These are phyloP conservation scores for Henricia sp. DNA, from an alignment of 53 echinoderm and acorn worm species.

Conservation along the genomic window DNA sequence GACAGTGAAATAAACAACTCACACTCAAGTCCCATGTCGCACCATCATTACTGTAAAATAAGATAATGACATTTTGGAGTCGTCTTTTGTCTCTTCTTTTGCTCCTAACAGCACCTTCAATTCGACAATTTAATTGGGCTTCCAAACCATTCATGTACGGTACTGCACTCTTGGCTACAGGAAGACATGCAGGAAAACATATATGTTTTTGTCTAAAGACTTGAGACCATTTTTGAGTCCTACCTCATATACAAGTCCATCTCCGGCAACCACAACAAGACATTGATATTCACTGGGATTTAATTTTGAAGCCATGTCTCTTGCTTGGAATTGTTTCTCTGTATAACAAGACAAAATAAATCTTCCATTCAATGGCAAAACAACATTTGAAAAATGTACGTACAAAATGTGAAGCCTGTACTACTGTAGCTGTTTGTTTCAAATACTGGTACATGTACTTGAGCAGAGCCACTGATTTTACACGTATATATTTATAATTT, in stretches of 20 bases:
- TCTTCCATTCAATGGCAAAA: not conserved
- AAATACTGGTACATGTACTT: no score
- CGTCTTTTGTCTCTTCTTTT: no score
- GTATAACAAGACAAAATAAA: not conserved
- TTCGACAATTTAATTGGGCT: no score
- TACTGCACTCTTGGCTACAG: no score
- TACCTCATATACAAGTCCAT: slow-evolving; percentile 98
- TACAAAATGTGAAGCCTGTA: not conserved
- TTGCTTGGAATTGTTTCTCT: slow-evolving; percentile 77
- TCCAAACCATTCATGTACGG: no score
- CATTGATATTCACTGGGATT: slow-evolving; percentile 77
- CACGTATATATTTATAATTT: not conserved
- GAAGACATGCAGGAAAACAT: no score
- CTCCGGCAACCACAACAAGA: slow-evolving; percentile 90
- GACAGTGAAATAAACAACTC: no score
- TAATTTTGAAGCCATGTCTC: slow-evolving; percentile 55
- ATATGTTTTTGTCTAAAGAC: not conserved
- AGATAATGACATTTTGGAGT: no score
- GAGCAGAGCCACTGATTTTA: not conserved
- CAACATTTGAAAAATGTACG: not conserved
- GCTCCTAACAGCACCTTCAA: no score
- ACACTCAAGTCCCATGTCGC: no score
- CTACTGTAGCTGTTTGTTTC: no score
- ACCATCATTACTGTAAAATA: no score
- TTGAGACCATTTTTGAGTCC: not conserved